These are phyloP conservation scores for Eilema griseolum DNA, from an alignment of 2,888 invertebrate species.

Conservation along the genomic window DNA sequence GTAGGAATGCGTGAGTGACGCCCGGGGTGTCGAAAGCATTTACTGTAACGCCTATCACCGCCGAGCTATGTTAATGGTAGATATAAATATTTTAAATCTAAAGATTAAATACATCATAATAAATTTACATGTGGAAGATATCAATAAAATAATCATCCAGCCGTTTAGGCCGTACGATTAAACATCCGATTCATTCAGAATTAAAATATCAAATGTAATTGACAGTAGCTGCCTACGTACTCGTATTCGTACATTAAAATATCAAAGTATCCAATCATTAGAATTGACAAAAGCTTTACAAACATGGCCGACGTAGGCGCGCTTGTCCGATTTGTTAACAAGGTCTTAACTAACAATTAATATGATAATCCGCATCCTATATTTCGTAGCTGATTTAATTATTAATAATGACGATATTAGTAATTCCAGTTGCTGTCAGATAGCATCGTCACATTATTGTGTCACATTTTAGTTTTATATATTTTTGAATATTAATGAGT, in stretches of 20 bases:
- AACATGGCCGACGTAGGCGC: not conserved
- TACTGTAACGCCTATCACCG: not conserved
- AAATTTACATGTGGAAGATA: not conserved
- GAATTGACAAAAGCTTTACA: not conserved
- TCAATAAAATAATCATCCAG: not conserved
- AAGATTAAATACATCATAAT: not conserved
- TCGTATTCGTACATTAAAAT: not conserved
- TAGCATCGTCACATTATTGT: not conserved
- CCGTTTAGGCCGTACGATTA: not conserved
- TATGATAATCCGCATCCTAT: constrained; percentile 29
- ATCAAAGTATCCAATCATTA: not conserved
- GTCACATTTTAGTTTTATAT: not conserved
- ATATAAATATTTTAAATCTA: not conserved
- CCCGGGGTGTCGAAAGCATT: not conserved
- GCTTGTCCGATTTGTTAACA: constrained; percentile 13
- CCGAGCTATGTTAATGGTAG: not conserved
- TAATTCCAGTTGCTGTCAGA: not conserved
- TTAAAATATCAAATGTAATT: constrained; percentile 4
- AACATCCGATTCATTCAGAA: not conserved
- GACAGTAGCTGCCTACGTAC: constrained; percentile 1
- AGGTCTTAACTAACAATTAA: constrained; percentile 29
- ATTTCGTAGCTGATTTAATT: not conserved
- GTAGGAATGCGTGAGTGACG: not conserved
- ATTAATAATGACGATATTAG: not conserved
- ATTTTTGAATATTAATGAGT: not conserved